Base-by-base conservation (phyloP, 2,888 invertebrate genomes). In the Pseudoips prasinana region DNA sequence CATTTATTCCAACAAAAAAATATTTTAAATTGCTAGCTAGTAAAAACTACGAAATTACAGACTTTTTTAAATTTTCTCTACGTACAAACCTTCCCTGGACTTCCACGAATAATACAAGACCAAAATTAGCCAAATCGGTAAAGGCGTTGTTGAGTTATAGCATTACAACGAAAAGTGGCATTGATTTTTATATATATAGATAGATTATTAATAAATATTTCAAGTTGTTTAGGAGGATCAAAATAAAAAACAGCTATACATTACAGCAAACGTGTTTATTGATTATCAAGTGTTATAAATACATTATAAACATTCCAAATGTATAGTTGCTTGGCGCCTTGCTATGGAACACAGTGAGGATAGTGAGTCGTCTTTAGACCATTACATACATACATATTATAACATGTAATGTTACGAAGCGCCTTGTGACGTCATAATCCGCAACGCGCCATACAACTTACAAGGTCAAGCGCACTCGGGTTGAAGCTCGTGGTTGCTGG, bases 201-300 rank as follows among this genome's bases (percentile, higher is more conserved):
- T n/a, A n/a, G n/a, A n/a, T n/a, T n/a, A n/a, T n/a, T n/a, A n/a
- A n/a, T n/a, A n/a, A n/a, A n/a, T n/a, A n/a, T n/a, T n/a, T n/a
- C n/a, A n/a, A n/a, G n/a, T n/a, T n/a, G n/a, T n/a, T n/a, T n/a
- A n/a, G n/a, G n/a, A n/a, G n/a, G n/a, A n/a, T n/a, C n/a, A n/a
- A 49, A 68, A 65, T 58, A 39, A 63, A 68, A 64, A 25, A 40
- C 7, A 7, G 26, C 20, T 20, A 20, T 41, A 50, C 52, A 65
- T 60, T 73, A 74, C 73, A 74, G 64, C 68, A 71, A 70, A 60
- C 33, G 64, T 73, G 63, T 74, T 74, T 73, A 72, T 66, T 71
- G 41, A 25, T 42, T 48, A 56, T 56, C 52, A 57, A 53, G 59
- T 70, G 60, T 67, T 56, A 50, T 66, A 60, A 56, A 64, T 64